These are phyloP conservation scores for Zaprionus taronus DNA, from an alignment of 1,140 invertebrate genomes.

Conservation along the genomic window DNA sequence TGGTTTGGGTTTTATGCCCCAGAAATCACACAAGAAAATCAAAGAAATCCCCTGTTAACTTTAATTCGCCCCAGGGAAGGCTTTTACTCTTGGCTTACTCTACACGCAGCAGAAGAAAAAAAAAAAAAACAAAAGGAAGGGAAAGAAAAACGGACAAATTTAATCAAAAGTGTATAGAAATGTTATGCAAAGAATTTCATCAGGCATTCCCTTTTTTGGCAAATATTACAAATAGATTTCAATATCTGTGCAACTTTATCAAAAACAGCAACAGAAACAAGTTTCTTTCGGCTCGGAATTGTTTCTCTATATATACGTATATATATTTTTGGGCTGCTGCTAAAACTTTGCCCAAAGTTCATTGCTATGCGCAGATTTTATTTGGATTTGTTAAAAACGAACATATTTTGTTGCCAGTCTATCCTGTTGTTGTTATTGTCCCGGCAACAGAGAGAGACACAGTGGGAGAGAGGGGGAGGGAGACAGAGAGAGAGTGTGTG, in stretches of 20 bases:
- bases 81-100: conserved; percentile 11
- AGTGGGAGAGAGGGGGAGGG: conserved; percentile 5
- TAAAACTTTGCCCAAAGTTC: conserved; percentile 50
- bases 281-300: conserved; percentile 46
- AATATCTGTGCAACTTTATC: conserved; percentile 72
- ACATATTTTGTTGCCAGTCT: conserved; percentile 62
- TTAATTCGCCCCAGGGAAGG: conserved; percentile 30
- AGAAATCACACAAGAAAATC: conserved; percentile 43
- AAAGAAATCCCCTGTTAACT: conserved; percentile 35
- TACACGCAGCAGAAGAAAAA: background rate
- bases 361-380: conserved; percentile 77
- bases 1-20: conserved; percentile 45
- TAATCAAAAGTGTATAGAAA: conserved; percentile 71
- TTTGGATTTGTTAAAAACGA: conserved; percentile 76
- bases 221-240: conserved; percentile 78
- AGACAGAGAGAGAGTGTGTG: background rate
- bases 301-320: conserved; percentile 25
- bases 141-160: conserved; percentile 54
- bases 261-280: conserved; percentile 34
- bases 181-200: conserved; percentile 65
- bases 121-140: conserved; percentile 28
- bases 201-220: conserved; percentile 54
- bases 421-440: background rate
- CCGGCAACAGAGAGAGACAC: background rate
- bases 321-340: conserved; percentile 26